phyloP scores from a whole-genome alignment of 2,113 vertebrate genomes.

The Hyla sarda region DNA sequence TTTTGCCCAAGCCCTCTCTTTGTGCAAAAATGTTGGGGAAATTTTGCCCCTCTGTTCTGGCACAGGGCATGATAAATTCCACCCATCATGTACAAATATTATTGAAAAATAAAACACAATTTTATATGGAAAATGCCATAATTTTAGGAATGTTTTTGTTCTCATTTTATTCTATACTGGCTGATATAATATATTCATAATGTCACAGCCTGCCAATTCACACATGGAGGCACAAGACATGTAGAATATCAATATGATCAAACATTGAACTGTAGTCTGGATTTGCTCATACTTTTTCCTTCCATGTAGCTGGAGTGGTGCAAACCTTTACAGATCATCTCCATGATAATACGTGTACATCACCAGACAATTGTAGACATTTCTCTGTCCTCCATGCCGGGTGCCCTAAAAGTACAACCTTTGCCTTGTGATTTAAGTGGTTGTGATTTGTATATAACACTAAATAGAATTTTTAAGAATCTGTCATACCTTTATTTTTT shows the following conservation, averaged over 20 bases:
- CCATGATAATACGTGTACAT: neutral
- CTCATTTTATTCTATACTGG: neutral
- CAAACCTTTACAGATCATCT: neutral
- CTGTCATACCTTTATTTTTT: neutral
- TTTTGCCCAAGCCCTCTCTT: too few relatives aligned
- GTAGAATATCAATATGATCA: neutral
- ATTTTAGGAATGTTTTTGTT: neutral
- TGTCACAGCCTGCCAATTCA: neutral
- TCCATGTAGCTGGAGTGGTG: neutral
- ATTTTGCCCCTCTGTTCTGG: too few relatives aligned
- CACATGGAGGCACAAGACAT: neutral
- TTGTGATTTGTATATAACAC: constrained; percentile 21
- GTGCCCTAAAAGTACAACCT: neutral
- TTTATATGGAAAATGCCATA: neutral
- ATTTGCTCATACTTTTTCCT: neutral
- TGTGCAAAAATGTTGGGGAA: too few relatives aligned
- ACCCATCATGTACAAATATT: neutral
- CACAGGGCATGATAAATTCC: too few relatives aligned
- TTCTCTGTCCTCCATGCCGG: neutral
- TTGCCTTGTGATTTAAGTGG: constrained; percentile 14
- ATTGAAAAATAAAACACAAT: neutral
- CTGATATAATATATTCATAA: neutral
- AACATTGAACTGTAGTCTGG: neutral
- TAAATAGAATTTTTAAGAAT: neutral
- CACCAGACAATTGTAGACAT: neutral